These are phyloP conservation scores for Drosophila vallismaia DNA, from an alignment of 2,888 invertebrate genomes.

Conservation along the genomic window DNA sequence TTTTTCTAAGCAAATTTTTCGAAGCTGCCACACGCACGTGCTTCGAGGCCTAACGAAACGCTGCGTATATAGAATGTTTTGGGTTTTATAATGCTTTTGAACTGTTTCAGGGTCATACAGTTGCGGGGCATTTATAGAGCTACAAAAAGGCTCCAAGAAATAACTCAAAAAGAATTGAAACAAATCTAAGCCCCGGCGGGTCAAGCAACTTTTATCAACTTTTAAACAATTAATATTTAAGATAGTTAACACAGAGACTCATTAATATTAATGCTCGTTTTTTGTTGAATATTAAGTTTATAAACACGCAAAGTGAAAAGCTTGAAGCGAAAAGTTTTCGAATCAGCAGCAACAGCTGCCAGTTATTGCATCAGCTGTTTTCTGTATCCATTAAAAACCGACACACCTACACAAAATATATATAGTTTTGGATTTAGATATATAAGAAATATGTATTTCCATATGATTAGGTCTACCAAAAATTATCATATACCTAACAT, in stretches of 20 bases:
- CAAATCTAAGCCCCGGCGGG: slow-evolving; percentile 15
- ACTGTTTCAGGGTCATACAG: slow-evolving; percentile 65
- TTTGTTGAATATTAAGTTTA: slow-evolving; percentile 2
- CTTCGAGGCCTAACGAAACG: slow-evolving; percentile 17
- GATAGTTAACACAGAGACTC: neutral
- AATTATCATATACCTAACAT: slow-evolving; percentile 15
- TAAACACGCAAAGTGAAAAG: slow-evolving; percentile 43
- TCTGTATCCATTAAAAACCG: slow-evolving; percentile 52
- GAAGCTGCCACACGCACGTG: slow-evolving; percentile 40
- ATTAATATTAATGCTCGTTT: slow-evolving; percentile 14
- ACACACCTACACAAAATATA: slow-evolving; percentile 14
- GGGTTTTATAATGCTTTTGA: slow-evolving; percentile 56
- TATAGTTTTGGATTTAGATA: neutral
- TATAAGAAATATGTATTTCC: slow-evolving; percentile 1
- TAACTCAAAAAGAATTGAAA: neutral
- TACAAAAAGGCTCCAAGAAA: neutral
- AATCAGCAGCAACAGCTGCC: slow-evolving; percentile 60
- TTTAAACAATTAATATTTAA: neutral
- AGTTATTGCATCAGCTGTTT: slow-evolving; percentile 71
- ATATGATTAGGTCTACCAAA: slow-evolving; percentile 14
- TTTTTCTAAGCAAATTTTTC: slow-evolving; percentile 26
- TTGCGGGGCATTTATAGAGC: slow-evolving; percentile 6
- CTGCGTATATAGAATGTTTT: slow-evolving; percentile 9
- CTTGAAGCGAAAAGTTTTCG: slow-evolving; percentile 24
- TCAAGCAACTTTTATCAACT: slow-evolving; percentile 23